phyloP scores from a whole-genome alignment of 2,113 vertebrate species.

The Scalopus aquaticus region DNA sequence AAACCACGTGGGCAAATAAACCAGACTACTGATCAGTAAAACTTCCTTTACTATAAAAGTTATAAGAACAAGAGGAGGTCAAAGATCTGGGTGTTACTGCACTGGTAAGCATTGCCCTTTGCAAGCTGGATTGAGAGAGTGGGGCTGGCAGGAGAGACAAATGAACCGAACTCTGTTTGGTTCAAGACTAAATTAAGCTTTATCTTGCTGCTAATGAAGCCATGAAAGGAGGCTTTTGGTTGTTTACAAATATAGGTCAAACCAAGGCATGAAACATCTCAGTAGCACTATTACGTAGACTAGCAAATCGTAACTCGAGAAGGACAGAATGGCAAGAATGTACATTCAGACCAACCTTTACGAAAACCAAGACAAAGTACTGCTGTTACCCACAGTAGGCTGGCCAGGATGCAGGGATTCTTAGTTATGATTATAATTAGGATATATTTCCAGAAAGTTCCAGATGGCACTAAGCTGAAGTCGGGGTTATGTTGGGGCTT shows the following conservation, averaged over 20 bases:
- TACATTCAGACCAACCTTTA: not conserved
- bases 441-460: not conserved
- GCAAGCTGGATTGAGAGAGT: not conserved
- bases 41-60: slow-evolving; percentile 15
- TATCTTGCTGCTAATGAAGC: not conserved
- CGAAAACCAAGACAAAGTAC: not conserved
- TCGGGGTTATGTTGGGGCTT: not conserved
- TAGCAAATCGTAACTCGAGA: not conserved
- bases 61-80: not conserved
- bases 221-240: not conserved
- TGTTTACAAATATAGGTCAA: not conserved
- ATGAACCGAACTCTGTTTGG: not conserved
- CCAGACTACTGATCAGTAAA: not conserved
- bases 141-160: not conserved
- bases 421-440: not conserved
- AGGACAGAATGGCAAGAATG: not conserved
- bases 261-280: not conserved
- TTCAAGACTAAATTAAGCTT: not conserved
- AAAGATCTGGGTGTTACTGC: not conserved
- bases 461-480: not conserved
- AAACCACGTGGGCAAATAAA: not conserved
- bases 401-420: not conserved
- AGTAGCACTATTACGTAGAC: not conserved
- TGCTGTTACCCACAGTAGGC: not conserved
- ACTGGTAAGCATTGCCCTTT: not conserved